A percentile compares a stretch with the other conserved stretches of the same genome.
phyloP scores from a whole-genome alignment of 2,888 invertebrate species.

The Meiosimyza decipiens region DNA sequence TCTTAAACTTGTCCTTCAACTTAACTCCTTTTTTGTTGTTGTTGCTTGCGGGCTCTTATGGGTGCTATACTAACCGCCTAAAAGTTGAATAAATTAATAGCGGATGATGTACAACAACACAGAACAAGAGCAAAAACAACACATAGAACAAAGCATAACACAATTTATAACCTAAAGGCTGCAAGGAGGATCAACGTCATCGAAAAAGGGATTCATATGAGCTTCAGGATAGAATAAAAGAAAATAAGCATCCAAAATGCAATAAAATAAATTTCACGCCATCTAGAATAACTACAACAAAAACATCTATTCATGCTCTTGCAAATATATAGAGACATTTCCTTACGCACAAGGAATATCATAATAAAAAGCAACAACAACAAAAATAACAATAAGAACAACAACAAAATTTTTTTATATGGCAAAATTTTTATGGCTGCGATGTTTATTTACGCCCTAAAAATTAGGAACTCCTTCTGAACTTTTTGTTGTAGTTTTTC shows the following conservation, averaged over 20 bases:
- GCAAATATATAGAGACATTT: not conserved
- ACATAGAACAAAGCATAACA: too few relatives aligned
- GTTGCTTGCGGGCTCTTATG: too few relatives aligned
- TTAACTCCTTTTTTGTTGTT: too few relatives aligned
- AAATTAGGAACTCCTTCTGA: slow-evolving; percentile 55
- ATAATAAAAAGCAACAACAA: slow-evolving; percentile 28
- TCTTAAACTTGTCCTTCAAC: too few relatives aligned
- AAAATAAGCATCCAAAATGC: slow-evolving; percentile 8
- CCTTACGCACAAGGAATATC: not conserved
- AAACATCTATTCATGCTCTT: not conserved
- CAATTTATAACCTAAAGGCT: too few relatives aligned
- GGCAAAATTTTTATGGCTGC: slow-evolving; percentile 49
- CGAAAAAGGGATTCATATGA: too few relatives aligned
- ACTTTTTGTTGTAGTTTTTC: not conserved
- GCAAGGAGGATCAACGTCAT: too few relatives aligned
- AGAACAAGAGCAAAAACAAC: not conserved
- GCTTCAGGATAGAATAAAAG: not conserved
- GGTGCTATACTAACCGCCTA: not conserved
- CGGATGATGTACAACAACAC: not conserved
- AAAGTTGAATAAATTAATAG: not conserved
- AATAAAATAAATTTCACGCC: slow-evolving; percentile 40
- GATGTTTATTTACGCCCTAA: slow-evolving; percentile 57
- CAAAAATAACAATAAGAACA: slow-evolving; percentile 37
- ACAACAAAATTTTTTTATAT: slow-evolving; percentile 50
- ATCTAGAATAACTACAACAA: not conserved